Percentiles rank a stretch among this genome's conserved stretches.
phyloP scores from a whole-genome alignment of 2,113 vertebrate genomes.

The Catharus bicknelli region DNA sequence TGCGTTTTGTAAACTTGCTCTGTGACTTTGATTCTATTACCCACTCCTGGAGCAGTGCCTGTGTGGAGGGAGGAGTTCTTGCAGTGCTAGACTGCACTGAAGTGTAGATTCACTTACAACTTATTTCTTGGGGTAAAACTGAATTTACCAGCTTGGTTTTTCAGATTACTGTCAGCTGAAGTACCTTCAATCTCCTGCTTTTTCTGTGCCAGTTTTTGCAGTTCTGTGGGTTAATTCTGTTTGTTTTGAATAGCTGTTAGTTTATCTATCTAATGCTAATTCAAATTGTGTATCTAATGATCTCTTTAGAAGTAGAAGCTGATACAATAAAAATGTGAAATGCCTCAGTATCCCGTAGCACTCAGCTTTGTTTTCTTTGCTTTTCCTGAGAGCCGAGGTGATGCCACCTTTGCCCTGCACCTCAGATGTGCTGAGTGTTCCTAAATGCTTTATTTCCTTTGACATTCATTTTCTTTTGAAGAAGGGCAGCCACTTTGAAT shows the following conservation, averaged over 20 bases:
- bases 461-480: neutral
- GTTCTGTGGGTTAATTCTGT: neutral
- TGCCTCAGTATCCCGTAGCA: neutral
- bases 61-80: neutral
- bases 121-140: slow-evolving; percentile 2
- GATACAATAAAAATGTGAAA: neutral
- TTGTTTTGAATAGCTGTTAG: slow-evolving; percentile 11
- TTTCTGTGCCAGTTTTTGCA: neutral
- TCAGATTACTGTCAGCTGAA: slow-evolving; percentile 6
- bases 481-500: neutral
- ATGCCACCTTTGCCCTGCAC: neutral
- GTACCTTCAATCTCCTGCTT: neutral
- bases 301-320: neutral
- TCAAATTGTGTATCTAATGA: neutral
- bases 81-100: neutral
- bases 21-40: neutral
- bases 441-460: neutral
- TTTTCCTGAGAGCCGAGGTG: neutral
- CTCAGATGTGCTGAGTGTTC: neutral
- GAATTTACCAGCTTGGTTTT: neutral
- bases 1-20: neutral
- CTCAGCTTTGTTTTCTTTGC: neutral
- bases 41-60: neutral
- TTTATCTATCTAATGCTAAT: neutral
- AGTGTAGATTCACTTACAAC: neutral